These are phyloP conservation scores for Aplidium turbinatum DNA, from an alignment of 23 tunicate species.

Conservation along the genomic window DNA sequence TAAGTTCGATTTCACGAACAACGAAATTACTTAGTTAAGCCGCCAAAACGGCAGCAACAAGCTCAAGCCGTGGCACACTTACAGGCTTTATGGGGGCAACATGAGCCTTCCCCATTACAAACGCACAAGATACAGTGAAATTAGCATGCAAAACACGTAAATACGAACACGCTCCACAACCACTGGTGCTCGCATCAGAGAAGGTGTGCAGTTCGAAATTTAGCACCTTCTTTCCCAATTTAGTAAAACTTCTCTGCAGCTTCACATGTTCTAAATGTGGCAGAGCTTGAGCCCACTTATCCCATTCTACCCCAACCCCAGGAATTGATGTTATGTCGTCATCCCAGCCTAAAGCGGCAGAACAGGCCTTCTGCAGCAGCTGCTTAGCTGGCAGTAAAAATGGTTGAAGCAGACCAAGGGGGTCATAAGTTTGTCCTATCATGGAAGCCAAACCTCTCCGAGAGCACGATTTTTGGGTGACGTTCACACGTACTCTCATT, in stretches of 20 bases:
- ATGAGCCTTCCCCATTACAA: constrained; percentile 1
- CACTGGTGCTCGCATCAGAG: neutral
- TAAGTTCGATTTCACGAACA: neutral
- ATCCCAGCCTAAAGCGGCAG: neutral
- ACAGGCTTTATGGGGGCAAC: neutral
- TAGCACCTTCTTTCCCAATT: neutral
- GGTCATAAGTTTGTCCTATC: too few relatives aligned
- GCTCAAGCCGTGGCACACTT: neutral
- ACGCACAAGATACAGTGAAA: neutral
- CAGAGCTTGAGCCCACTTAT: neutral
- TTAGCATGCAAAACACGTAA: neutral
- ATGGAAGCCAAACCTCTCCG: too few relatives aligned
- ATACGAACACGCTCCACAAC: constrained; percentile 7
- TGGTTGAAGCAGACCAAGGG: too few relatives aligned
- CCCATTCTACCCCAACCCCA: constrained; percentile 1
- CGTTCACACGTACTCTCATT: neutral
- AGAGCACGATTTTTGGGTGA: too few relatives aligned
- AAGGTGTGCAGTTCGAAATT: constrained; percentile 7
- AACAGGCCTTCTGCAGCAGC: constrained; percentile 2
- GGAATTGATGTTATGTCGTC: neutral
- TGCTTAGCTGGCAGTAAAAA: neutral
- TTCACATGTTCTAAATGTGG: neutral
- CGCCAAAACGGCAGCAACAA: constrained; percentile 4
- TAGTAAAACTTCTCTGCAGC: neutral
- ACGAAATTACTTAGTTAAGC: neutral